Evolutionary conservation across 2,113 vertebrate species (phyloP).

Genomic region (Orycteropus afer): DNA sequence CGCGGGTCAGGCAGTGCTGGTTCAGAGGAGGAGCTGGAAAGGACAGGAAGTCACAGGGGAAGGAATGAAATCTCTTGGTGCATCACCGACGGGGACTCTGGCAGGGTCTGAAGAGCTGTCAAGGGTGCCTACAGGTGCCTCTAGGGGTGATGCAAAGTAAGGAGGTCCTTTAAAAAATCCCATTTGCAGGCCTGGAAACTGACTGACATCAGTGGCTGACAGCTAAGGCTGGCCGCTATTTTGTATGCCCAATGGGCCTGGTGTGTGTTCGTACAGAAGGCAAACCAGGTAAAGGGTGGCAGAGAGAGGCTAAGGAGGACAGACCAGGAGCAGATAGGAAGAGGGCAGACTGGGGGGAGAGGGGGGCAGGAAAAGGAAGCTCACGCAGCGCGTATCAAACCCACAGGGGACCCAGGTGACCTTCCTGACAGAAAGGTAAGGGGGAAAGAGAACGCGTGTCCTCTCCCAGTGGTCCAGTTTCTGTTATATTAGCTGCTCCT

Average conservation of each 20-base stretch:
- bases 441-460: not conserved
- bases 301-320: not conserved
- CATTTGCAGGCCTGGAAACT: conserved; percentile 29
- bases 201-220: not conserved
- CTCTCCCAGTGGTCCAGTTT: not conserved
- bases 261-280: not conserved
- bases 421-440: not conserved
- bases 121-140: not conserved
- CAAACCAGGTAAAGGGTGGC: not conserved
- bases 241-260: not conserved
- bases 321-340: not conserved
- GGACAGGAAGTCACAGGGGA: not conserved
- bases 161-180: conserved; percentile 7
- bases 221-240: not conserved
- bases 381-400: not conserved
- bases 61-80: not conserved
- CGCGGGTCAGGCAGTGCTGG: not conserved
- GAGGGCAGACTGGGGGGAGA: not conserved
- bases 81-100: not conserved
- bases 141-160: conserved; percentile 8
- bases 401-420: not conserved
- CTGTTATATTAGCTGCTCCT: conserved; percentile 38
- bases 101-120: not conserved
- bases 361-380: not conserved
- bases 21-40: not conserved